These are phyloP conservation scores for Cheilosia vulpina DNA, from an alignment of 2,888 invertebrate genomes.

Conservation along the genomic window DNA sequence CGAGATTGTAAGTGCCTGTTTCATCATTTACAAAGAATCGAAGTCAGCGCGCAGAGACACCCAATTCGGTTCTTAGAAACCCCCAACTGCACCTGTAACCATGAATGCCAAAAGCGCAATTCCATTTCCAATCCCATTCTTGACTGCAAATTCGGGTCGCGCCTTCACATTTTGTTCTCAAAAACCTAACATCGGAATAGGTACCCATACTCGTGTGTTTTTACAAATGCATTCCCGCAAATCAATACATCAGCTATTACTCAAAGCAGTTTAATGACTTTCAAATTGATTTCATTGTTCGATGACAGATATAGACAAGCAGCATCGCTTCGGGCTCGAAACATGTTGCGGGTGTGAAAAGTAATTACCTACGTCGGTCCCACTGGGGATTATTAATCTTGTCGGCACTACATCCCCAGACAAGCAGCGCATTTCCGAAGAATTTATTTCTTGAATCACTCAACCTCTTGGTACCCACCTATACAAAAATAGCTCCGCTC, in stretches of 20 bases:
- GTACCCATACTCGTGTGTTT: neutral
- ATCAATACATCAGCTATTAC: constrained; percentile 31
- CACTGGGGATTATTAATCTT: constrained; percentile 63
- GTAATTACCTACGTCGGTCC: constrained; percentile 41
- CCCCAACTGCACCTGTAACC: no score
- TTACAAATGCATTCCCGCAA: neutral
- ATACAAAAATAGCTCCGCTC: constrained; percentile 39
- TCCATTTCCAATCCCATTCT: neutral
- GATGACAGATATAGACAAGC: constrained; percentile 60
- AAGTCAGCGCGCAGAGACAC: no score
- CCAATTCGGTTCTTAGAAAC: no score
- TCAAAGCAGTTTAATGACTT: constrained; percentile 42
- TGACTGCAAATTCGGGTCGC: neutral
- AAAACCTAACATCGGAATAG: neutral
- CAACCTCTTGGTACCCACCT: neutral
- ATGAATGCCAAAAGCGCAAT: no score
- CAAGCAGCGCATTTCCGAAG: constrained; percentile 7
- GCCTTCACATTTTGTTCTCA: neutral
- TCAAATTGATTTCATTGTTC: constrained; percentile 66
- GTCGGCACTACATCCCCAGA: constrained; percentile 37
- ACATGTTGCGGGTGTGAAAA: constrained; percentile 70
- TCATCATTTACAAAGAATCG: no score
- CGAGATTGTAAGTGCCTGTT: no score
- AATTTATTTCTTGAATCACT: constrained; percentile 49
- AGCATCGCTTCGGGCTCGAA: constrained; percentile 38